Base-by-base conservation (phyloP, 2,797 vertebrate species). In the Typhlichthys eigenmanni region DNA sequence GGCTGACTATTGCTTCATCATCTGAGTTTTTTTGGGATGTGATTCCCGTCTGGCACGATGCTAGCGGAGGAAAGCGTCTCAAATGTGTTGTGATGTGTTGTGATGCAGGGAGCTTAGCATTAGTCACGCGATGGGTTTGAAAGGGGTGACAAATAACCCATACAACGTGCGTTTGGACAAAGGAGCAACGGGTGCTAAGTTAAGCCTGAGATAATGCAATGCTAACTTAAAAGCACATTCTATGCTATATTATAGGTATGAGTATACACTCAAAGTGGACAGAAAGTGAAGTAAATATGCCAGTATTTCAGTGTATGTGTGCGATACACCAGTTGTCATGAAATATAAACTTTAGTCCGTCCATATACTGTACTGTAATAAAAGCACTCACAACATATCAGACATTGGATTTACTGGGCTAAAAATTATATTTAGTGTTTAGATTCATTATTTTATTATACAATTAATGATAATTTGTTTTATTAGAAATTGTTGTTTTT, bases 1-100 rank as follows among this genome's bases (percentile, higher is more conserved):
- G 87, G 84, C 72, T 73, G 58, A 60, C 76, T 83, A 73, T 81
- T 71, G 79, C 75, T 78, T 78, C 78, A 83, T 85, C 78, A 80
- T 78, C 48, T n/a, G 34, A 49, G 52, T 56, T 70, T 69, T 74
- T 62, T 55, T 74, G 54, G 50, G 56, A 66, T 79, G 82, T 80
- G 77, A 55, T 66, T 80, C 45, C 6, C 13, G 50, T 13, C 45
- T 78, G 67, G 56, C 71, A 71, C 45, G 69, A 24, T 13, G 4
- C 17, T 48, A 24, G 55, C 53, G 34, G 54, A 50, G 47, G 5
- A 60, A 55, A 61, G 11, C 47, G 5, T 47, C 34, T 4, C 3
- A 16, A 38, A 57, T 4, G 14, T 32, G 6, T 52, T 2, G 2
- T 43, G 16, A 57, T 4, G 14, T 32, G 6, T 52, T 2, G 2